These are phyloP conservation scores for Chelon auratus DNA, from an alignment of 2,797 vertebrate genomes.

Conservation along the genomic window DNA sequence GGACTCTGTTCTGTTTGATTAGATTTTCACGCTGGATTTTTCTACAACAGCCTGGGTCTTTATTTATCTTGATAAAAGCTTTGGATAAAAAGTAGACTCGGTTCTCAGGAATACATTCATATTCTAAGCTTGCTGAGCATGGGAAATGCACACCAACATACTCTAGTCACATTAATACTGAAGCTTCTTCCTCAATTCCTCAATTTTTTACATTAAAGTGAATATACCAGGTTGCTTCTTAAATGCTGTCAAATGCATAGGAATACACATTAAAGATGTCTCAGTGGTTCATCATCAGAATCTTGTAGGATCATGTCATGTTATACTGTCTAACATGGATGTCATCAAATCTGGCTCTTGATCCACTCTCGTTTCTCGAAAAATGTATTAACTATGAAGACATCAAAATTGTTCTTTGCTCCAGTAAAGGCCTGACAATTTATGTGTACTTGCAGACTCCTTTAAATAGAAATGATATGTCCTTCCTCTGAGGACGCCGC, in stretches of 20 bases:
- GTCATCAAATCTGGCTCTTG: no score
- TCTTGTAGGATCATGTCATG: neutral
- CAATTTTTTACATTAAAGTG: no score
- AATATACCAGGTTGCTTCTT: neutral
- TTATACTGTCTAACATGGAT: no score
- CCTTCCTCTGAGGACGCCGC: neutral
- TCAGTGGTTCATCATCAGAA: neutral
- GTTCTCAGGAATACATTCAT: constrained; percentile 9
- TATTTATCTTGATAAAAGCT: constrained; percentile 33
- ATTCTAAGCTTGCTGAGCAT: constrained; percentile 1
- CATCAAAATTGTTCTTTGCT: no score
- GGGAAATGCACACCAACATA: neutral
- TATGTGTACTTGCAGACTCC: neutral
- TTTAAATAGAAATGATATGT: neutral
- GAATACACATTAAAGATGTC: neutral
- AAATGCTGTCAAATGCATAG: neutral
- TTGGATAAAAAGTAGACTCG: constrained; percentile 24
- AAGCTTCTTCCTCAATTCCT: neutral
- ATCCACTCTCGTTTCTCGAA: no score
- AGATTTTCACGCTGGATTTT: constrained; percentile 18
- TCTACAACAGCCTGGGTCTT: constrained; percentile 13
- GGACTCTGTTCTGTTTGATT: constrained; percentile 17
- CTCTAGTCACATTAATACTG: neutral
- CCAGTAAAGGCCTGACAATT: no score
- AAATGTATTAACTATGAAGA: no score